Base-by-base conservation (phyloP, 2,113 vertebrate genomes). In the Forbesichthys papilliferus region DNA sequence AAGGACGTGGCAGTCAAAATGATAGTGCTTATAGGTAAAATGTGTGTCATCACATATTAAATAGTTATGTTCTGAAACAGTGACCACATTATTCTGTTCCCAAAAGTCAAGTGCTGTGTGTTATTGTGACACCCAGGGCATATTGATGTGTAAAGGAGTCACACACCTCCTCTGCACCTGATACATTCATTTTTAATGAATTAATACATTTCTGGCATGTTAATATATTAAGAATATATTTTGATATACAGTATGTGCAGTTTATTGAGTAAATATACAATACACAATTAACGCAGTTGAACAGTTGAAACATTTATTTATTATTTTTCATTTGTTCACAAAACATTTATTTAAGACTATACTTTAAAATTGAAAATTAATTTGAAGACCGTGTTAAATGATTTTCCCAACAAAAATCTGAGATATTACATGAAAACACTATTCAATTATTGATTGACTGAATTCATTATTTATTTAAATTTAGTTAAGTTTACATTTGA, bases 281-380 rank as follows among this genome's bases (percentile, higher is more conserved):
- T 27, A 48, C 18, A 51, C 14, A 57, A 8, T n/a, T 49, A 58
- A 75, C 68, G 79, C 78, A 81, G 27, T 63, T 75, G 52, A 84
- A 79, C 78, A 82, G 20, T 66, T 75, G 54, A 82, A 82, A 87
- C 78, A 68, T 87, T 95, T 93, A 92, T 94, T 94, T 73, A 65
- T 94, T 92, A 89, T 91, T 94, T 92, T 93, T 93, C 91, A 94
- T 93, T 93, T 95, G 94, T 94, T 93, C 92, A 96, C 93, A 95
- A 94, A 66, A 94, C 93, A 92, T 5, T 91, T 73, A 71, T 73
- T 81, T 82, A 86, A 20, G 64, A 78, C 55, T 69, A 80, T 86
- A 61, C 36, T 68, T 57, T 53, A 84, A 52, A 71, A 77, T 76
- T 79, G n/a, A 83, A 87, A 82, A 73, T 60, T 27, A 74, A 83